These are phyloP conservation scores for human DNA, from an alignment of 2,113 vertebrate species.

Conservation along the genomic window GRCh38 chr17:64488501-64489000, in stretches of 20 bases:
- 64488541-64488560: neutral
- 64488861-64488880: too few relatives aligned
- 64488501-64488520: too few relatives aligned
- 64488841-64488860: too few relatives aligned
- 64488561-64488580: neutral
- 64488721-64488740: neutral
- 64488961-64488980: neutral
- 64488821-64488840: too few relatives aligned
- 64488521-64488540: too few relatives aligned
- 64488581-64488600: neutral
- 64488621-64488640: neutral
- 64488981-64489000: neutral
- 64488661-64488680: neutral
- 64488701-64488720: neutral
- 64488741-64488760: neutral
- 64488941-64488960: neutral
- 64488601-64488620: neutral
- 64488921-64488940: too few relatives aligned
- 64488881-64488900: too few relatives aligned
- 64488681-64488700: neutral
- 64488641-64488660: neutral
- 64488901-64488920: too few relatives aligned
- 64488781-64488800: too few relatives aligned
- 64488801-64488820: too few relatives aligned
- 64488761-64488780: too few relatives aligned